phyloP scores from a whole-genome alignment of 92 coral and sea anemone species.

The Zoanthus gigantus region DNA sequence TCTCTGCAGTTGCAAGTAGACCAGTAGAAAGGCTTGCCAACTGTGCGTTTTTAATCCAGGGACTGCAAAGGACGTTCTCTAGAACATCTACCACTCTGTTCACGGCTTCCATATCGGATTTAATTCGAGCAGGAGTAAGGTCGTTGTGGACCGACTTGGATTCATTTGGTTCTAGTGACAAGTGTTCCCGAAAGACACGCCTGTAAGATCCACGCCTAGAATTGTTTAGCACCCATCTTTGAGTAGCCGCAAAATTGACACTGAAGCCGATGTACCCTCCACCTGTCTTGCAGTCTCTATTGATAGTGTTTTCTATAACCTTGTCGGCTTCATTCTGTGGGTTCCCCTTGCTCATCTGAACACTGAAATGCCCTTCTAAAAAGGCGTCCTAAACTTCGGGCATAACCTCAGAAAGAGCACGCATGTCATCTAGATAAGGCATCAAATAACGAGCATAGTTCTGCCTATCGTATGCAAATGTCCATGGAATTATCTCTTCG shows the following conservation, averaged over 20 bases:
- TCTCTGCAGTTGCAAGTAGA: slow-evolving; percentile 55
- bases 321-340: slow-evolving; percentile 62
- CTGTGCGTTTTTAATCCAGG: slow-evolving; percentile 43
- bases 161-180: slow-evolving; percentile 28
- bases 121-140: slow-evolving; percentile 56
- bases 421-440: slow-evolving; percentile 61
- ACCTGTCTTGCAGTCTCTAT: slow-evolving; percentile 67
- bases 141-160: slow-evolving; percentile 44
- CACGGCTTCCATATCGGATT: slow-evolving; percentile 50
- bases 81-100: slow-evolving; percentile 42
- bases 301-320: not conserved
- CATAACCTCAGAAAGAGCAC: slow-evolving; percentile 30
- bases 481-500: slow-evolving; percentile 54
- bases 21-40: slow-evolving; percentile 66
- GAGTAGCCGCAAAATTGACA: slow-evolving; percentile 62
- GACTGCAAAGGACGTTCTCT: slow-evolving; percentile 43
- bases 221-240: slow-evolving; percentile 63
- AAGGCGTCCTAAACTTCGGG: slow-evolving; percentile 61
- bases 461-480: slow-evolving; percentile 58
- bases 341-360: slow-evolving; percentile 55
- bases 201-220: slow-evolving; percentile 51
- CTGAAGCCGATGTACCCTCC: slow-evolving; percentile 70
- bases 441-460: slow-evolving; percentile 52
- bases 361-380: slow-evolving; percentile 48
- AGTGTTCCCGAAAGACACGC: slow-evolving; percentile 43